Evolutionary conservation across 1,140 invertebrate genomes (phyloP).

Genomic region (Panulirus ornatus): DNA sequence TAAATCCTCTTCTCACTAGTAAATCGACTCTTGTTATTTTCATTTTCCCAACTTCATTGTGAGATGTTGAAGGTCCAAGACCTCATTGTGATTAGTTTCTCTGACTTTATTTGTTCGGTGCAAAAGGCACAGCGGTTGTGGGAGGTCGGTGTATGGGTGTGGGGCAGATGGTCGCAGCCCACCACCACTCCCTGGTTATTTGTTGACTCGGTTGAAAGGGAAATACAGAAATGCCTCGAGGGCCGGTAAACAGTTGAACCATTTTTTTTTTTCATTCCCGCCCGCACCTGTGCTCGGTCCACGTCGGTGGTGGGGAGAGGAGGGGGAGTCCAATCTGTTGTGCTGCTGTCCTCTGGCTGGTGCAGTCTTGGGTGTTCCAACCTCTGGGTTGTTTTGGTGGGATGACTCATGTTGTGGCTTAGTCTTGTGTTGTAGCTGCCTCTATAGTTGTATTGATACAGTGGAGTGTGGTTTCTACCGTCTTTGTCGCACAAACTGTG

Average conservation of each 20-base stretch:
- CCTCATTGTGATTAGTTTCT: not conserved
- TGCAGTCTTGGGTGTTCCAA: not conserved
- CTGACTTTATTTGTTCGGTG: conserved; percentile 7
- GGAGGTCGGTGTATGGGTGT: not conserved
- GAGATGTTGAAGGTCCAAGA: no score
- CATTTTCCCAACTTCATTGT: no score
- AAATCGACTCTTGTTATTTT: no score
- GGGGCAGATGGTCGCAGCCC: not conserved
- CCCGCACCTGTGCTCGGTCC: not conserved
- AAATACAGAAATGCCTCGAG: conserved; percentile 5
- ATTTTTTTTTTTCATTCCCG: not conserved
- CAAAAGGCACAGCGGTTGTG: not conserved
- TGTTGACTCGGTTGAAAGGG: conserved; percentile 10
- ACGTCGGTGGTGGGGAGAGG: not conserved
- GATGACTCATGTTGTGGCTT: no score
- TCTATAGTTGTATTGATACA: no score
- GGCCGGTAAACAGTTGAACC: conserved; percentile 5
- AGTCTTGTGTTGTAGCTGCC: no score
- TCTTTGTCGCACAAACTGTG: no score
- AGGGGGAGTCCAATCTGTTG: no score
- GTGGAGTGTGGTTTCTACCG: no score
- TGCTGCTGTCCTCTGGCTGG: not conserved
- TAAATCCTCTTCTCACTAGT: no score
- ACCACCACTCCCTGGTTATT: not conserved
- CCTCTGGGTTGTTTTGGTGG: not conserved